A percentile compares a stretch with the other conserved stretches of the same genome.
Conservation (phyloP, 2,113 vertebrate species). For the Mustela nigripes region DNA sequence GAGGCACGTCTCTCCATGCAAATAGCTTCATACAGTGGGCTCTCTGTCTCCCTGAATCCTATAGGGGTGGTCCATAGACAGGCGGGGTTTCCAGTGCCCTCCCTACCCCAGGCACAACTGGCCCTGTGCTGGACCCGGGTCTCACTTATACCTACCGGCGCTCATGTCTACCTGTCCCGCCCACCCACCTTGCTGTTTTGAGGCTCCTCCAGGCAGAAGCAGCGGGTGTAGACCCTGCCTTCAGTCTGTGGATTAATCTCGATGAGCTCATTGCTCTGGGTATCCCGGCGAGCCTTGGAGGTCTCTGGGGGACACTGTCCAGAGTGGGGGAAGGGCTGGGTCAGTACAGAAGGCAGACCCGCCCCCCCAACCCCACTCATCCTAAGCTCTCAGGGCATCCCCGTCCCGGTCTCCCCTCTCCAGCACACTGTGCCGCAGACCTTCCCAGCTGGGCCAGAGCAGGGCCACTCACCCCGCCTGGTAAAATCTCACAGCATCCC, state of each 20-base stretch:
- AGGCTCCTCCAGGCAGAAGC: slow-evolving; percentile 90
- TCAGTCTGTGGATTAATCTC: slow-evolving; percentile 90
- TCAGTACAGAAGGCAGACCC: slow-evolving; percentile 21
- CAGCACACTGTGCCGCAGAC: neutral
- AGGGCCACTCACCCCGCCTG: slow-evolving; percentile 90
- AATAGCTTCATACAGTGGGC: neutral
- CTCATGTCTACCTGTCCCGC: neutral
- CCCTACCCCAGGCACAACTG: neutral
- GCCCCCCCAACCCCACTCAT: fast-evolving
- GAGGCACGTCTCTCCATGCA: neutral
- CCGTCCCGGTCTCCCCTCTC: neutral
- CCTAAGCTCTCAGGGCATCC: neutral
- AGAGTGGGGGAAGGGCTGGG: neutral
- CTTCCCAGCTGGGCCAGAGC: neutral
- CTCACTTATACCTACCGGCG: neutral
- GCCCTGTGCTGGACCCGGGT: neutral
- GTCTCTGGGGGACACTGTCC: slow-evolving; percentile 92
- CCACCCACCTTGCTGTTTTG: slow-evolving; percentile 82
- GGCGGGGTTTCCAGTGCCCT: neutral
- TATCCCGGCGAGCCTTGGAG: slow-evolving; percentile 94
- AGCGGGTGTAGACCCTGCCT: slow-evolving; percentile 90
- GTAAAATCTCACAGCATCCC: slow-evolving; percentile 95
- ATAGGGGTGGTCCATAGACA: neutral
- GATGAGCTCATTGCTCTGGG: slow-evolving; percentile 91
- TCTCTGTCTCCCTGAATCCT: neutral